Conservation (phyloP, 2,797 vertebrate genomes). For the Pseudotriccus pelzelni region DNA sequence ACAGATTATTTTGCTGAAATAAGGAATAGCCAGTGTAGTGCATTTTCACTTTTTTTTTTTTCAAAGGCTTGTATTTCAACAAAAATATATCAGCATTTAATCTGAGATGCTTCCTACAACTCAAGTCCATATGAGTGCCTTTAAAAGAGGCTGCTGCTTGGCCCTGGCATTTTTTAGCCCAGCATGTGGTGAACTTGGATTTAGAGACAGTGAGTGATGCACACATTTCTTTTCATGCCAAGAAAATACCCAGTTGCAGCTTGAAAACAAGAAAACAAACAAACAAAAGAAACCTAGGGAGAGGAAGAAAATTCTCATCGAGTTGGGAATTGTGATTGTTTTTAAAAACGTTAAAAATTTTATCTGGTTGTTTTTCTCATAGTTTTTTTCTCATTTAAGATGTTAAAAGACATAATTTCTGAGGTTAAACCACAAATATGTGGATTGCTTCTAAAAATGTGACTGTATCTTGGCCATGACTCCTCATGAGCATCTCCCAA, state of each 20-base stretch:
- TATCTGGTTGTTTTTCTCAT: background rate
- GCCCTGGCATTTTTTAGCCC: background rate
- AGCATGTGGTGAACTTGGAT: background rate
- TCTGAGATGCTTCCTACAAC: background rate
- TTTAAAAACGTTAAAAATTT: background rate
- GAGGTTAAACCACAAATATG: background rate
- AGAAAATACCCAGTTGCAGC: background rate
- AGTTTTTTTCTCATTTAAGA: background rate
- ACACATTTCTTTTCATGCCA: background rate
- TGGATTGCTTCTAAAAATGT: background rate
- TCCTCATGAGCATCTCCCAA: background rate
- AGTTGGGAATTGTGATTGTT: background rate
- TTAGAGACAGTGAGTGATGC: background rate
- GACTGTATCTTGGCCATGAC: background rate
- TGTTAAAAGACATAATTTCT: background rate
- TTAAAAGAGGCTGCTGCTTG: background rate
- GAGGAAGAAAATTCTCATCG: background rate
- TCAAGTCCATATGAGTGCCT: background rate
- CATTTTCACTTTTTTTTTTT: background rate
- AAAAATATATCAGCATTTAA: background rate
- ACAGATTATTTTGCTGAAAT: background rate
- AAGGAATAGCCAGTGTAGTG: background rate
- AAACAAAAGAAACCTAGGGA: background rate
- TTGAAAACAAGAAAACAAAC: background rate
- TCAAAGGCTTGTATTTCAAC: background rate